Conservation (phyloP, 2,797 vertebrate species). For the Chrosomus eos region DNA sequence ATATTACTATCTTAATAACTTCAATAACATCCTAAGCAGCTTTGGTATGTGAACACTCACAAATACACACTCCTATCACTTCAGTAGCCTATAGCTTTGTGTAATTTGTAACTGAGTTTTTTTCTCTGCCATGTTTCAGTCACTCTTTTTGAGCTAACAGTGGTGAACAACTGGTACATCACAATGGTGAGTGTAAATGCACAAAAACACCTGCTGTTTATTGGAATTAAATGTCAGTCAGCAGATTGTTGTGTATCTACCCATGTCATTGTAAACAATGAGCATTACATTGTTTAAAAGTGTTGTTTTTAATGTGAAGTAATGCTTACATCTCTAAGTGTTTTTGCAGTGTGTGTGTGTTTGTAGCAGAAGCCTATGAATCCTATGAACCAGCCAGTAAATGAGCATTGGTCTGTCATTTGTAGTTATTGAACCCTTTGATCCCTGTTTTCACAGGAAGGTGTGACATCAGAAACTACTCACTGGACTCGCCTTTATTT, state of each 20-base stretch:
- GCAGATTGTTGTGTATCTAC: not conserved
- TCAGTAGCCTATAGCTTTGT: not conserved
- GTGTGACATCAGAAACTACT: constrained; percentile 92
- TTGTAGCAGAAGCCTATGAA: not conserved
- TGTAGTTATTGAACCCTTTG: constrained; percentile 20
- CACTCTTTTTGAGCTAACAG: constrained; percentile 95
- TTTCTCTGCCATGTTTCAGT: constrained; percentile 74
- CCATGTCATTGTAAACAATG: not conserved
- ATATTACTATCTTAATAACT: constrained; percentile 99
- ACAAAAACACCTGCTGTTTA: constrained; percentile 19
- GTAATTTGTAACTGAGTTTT: not conserved
- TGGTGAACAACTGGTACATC: constrained; percentile 99
- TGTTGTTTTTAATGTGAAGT: not conserved
- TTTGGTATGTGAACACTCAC: constrained; percentile 83
- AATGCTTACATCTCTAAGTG: not conserved
- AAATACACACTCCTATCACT: not conserved
- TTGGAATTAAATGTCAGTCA: not conserved
- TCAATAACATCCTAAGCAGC: constrained; percentile 96
- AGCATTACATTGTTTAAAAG: not conserved
- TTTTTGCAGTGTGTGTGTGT: not conserved
- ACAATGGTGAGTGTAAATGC: constrained; percentile 86
- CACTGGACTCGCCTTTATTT: constrained; percentile 99
- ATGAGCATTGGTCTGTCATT: not conserved
- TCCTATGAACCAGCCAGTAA: not conserved
- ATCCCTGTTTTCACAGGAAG: constrained; percentile 81